Base-by-base conservation (phyloP, 2,888 invertebrate species). In the Synergus gifuensis region DNA sequence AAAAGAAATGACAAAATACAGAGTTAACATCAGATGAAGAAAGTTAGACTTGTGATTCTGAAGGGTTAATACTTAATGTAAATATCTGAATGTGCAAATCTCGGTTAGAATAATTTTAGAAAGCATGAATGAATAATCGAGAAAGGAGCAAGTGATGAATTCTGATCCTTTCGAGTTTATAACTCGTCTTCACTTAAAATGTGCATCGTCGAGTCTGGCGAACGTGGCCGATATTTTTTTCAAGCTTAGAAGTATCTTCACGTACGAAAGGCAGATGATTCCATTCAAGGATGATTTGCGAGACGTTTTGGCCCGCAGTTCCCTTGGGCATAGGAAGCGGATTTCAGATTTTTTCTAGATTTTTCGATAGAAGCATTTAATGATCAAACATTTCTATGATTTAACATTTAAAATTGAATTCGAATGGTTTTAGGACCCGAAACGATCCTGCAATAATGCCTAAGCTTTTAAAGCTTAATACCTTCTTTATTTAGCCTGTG, bases 211-310 rank as follows among this genome's bases (percentile, higher is more conserved):
- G 4, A 62, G 22, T 62, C 62, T 62, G 18, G 62, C 28, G 62
- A 62, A 62, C 62, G 62, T 62, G 62, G 62, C 73, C 49, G 36
- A 73, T 73, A 73, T 54, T 73, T 54, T 67, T 40, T 49, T n/a
- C 54, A 58, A 58, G 36, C 54, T 73, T 73, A 36, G 16, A 54
- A 73, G 14, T 54, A 54, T 40, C 16, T 58, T 9, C 73, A 73
- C 73, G 73, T 73, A 54, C 18, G n/a, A 54, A 54, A 54, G 73
- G 28, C 36, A 36, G 73, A 54, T 73, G 73, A 73, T 73, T 73
- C n/a, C 54, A 58, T 73, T 73, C 54, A 73, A 73, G 22, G 73
- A 54, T 58, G 73, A 73, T 58, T 73, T 73, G 36, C 36, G 73
- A 73, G 73, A 54, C 73, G 42, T n/a, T 44, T 44, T 44, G 42